phyloP scores from a whole-genome alignment of 2,113 vertebrate genomes.

The Osmerus eperlanus region DNA sequence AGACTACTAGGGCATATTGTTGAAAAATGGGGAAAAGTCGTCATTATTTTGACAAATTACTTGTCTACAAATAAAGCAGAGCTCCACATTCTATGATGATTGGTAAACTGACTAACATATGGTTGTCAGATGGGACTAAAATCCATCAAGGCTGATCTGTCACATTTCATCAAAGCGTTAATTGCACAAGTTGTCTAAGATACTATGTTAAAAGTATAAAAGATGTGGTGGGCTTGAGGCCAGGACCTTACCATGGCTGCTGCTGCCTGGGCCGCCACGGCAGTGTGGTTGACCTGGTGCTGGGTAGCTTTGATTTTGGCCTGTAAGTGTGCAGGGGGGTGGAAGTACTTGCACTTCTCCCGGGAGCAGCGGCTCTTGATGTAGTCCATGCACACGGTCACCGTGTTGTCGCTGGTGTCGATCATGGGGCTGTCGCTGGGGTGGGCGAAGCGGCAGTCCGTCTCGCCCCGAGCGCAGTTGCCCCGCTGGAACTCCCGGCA shows the following conservation, averaged over 20 bases:
- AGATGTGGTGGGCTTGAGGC: constrained; percentile 1
- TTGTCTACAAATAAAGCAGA: constrained; percentile 60
- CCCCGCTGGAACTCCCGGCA: constrained; percentile 98
- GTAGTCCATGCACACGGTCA: constrained; percentile 99
- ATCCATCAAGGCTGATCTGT: neutral
- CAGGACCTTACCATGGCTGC: constrained; percentile 89
- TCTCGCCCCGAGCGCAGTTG: constrained; percentile 95
- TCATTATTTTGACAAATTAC: too few species aligned
- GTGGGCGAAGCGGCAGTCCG: constrained; percentile 97
- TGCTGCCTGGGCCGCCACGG: constrained; percentile 86
- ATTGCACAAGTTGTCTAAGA: constrained; percentile 1
- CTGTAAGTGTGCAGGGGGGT: constrained; percentile 98
- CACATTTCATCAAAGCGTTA: neutral
- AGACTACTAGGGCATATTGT: too few species aligned
- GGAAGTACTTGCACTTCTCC: constrained; percentile 99
- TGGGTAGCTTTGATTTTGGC: constrained; percentile 98
- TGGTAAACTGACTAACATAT: neutral
- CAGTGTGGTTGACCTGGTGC: constrained; percentile 96
- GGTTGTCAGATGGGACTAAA: neutral
- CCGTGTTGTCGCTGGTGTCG: constrained; percentile 98
- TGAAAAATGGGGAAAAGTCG: too few species aligned
- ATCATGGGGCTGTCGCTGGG: constrained; percentile 98
- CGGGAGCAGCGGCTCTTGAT: constrained; percentile 99
- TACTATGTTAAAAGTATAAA: neutral
- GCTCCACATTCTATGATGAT: constrained; percentile 68